Base-by-base conservation (phyloP, 1,140 invertebrate species). In the Lucilia sericata region DNA sequence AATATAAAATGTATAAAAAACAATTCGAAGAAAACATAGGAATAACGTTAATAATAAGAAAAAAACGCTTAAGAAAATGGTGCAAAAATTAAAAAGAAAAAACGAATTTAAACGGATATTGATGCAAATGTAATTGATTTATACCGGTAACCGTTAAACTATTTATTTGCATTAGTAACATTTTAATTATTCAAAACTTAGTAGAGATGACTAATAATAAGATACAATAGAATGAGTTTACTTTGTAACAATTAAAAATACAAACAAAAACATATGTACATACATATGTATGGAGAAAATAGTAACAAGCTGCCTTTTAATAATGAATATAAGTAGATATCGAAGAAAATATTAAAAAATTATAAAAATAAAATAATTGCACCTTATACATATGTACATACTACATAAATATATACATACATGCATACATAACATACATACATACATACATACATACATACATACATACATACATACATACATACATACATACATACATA, bases 141-240 rank as follows among this genome's bases (percentile, higher is more conserved):
- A n/a, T 70, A 70, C 65, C 65, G 65, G 21, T 70, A 70, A 70
- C 65, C 65, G 65, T 70, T 70, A 70, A 70, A 70, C 65, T 70
- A 25, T 70, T 25, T 70, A 70, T 60, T n/a, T 21, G 25, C 13
- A 70, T 70, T 70, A 70, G 9, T 25, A 21, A 21, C 19, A 21
- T 70, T 70, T 70, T 21, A 60, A 7, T 70, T 21, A 21, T 70
- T 70, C 19, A 70, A 60, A 60, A 60, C 19, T 70, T 70, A n/a
- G 12, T n/a, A 25, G 75, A 65, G 78, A 47, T 80, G 76, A 80
- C 76, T 80, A 80, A 80, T 80, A 80, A 80, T 80, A 80, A 80
- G 76, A 80, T 80, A 80, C 42, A 80, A 80, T 19, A 12, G 7
- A 2, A 21, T 70, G 25, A 30, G n/a, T 7, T 80, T 21, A 42